Base-by-base conservation (phyloP, 1,140 invertebrate species). In the Pogonus chalceus region DNA sequence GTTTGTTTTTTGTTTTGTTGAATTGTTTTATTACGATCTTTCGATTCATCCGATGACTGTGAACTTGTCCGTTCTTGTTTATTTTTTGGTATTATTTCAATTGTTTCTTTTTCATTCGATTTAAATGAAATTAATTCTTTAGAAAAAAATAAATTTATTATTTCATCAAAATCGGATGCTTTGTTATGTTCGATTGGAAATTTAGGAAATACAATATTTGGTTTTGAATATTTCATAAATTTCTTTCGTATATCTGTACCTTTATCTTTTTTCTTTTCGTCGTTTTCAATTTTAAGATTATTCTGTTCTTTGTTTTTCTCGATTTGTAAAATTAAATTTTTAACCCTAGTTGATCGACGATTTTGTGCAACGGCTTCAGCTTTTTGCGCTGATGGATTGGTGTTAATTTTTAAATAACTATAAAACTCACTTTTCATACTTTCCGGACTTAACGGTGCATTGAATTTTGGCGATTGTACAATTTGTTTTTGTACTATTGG, bases 391-490 rank as follows among this genome's bases (percentile, higher is more conserved):
- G 12, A 26, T 1, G 49, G 49, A 16, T 51, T 51, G 3, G 23
- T 26, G 20, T 31, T 51, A 18, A 51, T 26, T 35, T 51, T 22
- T 18, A 51, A 20, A 23, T 51, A 51, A 18, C 12, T 18, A 51
- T 51, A 51, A 35, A 51, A 51, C 21, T 51, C 49, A 51, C 49
- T 24, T 21, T 51, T 35, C 26, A 24, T 51, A 24, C 14, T 51
- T 35, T 51, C 49, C 3, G 49, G 49, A 35, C 49, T 51, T 12
- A 35, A 24, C 18, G 49, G 49, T 2, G 12, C 23, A 2, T 10
- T 14, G 23, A 14, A 18, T 10, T 21, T 21, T 24, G 20, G n/a
- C n/a, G 10, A n/a, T n/a, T n/a, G n/a, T n/a, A n/a, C n/a, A n/a
- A n/a, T n/a, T n/a, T n/a, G n/a, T n/a, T n/a, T n/a, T n/a, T n/a